Evolutionary conservation across 2,113 vertebrate species (phyloP).

Genomic region (Numida meleagris): DNA sequence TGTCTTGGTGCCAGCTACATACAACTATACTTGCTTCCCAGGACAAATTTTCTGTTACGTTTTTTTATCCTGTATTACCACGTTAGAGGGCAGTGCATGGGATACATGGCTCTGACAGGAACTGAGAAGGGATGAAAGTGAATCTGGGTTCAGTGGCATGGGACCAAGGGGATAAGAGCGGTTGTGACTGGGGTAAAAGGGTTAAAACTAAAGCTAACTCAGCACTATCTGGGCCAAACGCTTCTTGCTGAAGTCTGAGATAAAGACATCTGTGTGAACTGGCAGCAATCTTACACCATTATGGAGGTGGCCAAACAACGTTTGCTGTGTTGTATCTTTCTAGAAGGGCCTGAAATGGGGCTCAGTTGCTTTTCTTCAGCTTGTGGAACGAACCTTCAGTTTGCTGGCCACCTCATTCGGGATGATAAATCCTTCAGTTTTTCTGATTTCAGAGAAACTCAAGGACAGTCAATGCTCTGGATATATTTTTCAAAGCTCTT

Average conservation of each 20-base stretch:
- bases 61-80: not conserved
- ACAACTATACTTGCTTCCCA: not conserved
- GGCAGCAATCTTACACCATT: not conserved
- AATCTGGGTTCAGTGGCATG: fast-evolving
- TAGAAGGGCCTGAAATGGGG: not conserved
- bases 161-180: not conserved
- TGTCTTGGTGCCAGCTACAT: not conserved
- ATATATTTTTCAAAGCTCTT: not conserved
- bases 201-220: not conserved
- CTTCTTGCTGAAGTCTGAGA: not conserved
- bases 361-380: not conserved
- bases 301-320: not conserved
- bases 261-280: not conserved
- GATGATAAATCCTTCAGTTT: slow-evolving; percentile 4
- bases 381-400: not conserved
- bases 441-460: not conserved
- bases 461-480: not conserved
- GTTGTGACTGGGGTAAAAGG: not conserved
- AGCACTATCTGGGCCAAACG: not conserved
- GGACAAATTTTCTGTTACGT: not conserved
- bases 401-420: not conserved
- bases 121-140: not conserved
- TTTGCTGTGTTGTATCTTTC: not conserved
- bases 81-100: not conserved
- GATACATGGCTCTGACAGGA: not conserved